These are phyloP conservation scores for Stegostoma tigrinum DNA, from an alignment of 2,113 vertebrate species.

Conservation along the genomic window DNA sequence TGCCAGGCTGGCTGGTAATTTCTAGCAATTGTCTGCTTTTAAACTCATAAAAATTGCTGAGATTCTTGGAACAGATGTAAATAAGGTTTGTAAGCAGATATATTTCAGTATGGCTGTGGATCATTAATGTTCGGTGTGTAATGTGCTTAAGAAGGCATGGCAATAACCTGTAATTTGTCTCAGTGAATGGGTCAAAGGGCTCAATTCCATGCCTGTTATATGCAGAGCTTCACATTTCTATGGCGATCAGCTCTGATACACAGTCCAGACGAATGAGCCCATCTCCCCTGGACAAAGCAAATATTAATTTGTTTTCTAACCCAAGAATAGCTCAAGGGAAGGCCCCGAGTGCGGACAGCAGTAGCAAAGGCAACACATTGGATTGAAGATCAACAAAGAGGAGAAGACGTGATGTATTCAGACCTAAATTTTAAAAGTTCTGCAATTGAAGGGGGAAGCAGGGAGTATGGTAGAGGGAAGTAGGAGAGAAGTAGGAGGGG, in stretches of 20 bases:
- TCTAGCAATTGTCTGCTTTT: background rate
- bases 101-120: background rate
- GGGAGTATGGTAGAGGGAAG: background rate
- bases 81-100: constrained; percentile 30
- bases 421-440: background rate
- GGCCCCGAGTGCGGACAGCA: background rate
- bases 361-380: background rate
- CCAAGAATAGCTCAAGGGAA: background rate
- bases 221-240: background rate
- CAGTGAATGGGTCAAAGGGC: background rate
- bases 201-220: background rate
- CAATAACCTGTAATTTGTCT: constrained; percentile 26
- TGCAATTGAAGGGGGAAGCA: background rate
- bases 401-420: background rate
- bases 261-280: background rate
- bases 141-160: background rate
- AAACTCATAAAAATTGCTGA: constrained; percentile 1
- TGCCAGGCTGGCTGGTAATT: background rate
- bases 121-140: background rate
- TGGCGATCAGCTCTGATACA: background rate
- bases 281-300: background rate
- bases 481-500: background rate
- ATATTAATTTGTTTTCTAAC: background rate
- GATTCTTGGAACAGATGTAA: constrained; percentile 26
- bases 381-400: background rate